phyloP scores from a whole-genome alignment of 2,888 invertebrate genomes.

The Lagria hirta region DNA sequence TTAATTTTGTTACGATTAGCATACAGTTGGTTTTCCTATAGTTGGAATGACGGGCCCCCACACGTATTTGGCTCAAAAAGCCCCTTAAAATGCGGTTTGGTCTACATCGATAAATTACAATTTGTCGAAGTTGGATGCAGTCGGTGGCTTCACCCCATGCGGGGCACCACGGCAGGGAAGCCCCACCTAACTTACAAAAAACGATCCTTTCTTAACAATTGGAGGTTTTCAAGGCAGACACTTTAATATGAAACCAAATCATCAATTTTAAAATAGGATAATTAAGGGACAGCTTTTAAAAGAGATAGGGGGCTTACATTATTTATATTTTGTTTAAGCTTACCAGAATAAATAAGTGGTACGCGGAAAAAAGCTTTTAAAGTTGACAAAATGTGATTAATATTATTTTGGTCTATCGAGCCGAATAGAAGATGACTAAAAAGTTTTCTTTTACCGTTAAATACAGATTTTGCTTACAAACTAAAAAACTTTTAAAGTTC shows the following conservation, averaged over 20 bases:
- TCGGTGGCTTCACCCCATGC: constrained; percentile 51
- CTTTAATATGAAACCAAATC: constrained; percentile 47
- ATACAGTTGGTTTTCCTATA: constrained; percentile 18
- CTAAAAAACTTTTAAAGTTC: no score
- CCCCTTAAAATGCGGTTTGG: constrained; percentile 32
- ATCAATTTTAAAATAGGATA: constrained; percentile 46
- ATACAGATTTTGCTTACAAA: no score
- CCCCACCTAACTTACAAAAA: constrained; percentile 43
- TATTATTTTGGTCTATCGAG: no score
- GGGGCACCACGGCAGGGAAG: constrained; percentile 46
- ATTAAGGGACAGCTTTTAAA: no score
- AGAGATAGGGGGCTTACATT: no score
- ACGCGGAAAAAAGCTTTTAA: no score
- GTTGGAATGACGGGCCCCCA: constrained; percentile 46
- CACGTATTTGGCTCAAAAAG: constrained; percentile 47
- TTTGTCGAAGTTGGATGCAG: constrained; percentile 51
- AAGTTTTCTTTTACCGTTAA: no score
- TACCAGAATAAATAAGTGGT: no score
- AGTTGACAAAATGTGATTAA: no score
- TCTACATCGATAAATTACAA: constrained; percentile 53
- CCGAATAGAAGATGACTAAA: no score
- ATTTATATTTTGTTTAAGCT: no score
- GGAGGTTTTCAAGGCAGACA: constrained; percentile 45
- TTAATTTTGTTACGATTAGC: no score
- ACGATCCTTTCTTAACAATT: constrained; percentile 43